Conservation (phyloP, 1,140 invertebrate genomes). For the Eriosoma lanigerum region DNA sequence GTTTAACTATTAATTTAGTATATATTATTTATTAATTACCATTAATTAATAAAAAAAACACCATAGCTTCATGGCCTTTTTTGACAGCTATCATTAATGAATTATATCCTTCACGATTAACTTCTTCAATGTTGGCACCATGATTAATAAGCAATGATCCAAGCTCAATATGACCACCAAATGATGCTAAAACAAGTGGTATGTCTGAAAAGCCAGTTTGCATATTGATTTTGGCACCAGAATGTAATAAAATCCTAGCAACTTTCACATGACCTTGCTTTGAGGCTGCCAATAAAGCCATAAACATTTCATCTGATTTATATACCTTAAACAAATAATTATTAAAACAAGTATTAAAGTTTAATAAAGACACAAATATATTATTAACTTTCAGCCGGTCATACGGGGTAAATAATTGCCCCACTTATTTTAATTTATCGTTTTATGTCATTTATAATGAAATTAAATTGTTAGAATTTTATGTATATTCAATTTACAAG, state of each 20-base stretch:
- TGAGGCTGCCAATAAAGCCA: constrained; percentile 97
- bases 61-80: constrained; percentile 98
- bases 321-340: constrained; percentile 68
- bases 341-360: not conserved
- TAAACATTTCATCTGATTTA: constrained; percentile 99
- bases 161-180: constrained; percentile 96
- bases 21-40: no score
- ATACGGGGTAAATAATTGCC: no score
- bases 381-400: no score
- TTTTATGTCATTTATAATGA: no score
- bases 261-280: constrained; percentile 99
- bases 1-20: no score
- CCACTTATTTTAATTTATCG: no score
- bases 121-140: constrained; percentile 98
- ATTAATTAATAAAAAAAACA: constrained; percentile 87
- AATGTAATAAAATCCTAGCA: constrained; percentile 81
- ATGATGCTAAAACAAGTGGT: constrained; percentile 94
- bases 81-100: constrained; percentile 98
- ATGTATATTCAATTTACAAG: no score
- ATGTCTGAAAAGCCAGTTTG: constrained; percentile 99
- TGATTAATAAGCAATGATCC: constrained; percentile 92
- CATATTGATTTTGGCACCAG: constrained; percentile 99
- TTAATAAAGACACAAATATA: no score
- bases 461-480: no score
- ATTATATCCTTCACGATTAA: constrained; percentile 98